Evolutionary conservation across 2,888 invertebrate species (phyloP).

Genomic region (Branchellion lobata): DNA sequence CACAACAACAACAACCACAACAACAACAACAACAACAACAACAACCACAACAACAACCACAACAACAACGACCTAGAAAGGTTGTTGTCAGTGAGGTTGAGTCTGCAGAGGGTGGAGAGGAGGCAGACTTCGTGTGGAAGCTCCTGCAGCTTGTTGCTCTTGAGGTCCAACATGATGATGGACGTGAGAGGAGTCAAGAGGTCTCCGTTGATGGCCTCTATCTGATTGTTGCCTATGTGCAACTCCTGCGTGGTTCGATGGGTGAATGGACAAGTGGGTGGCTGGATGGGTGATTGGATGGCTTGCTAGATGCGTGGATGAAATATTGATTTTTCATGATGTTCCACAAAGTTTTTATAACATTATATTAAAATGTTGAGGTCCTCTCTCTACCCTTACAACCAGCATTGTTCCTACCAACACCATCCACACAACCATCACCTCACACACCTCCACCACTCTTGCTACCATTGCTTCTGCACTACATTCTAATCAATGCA

Average conservation of each 20-base stretch:
- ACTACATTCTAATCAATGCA: no score
- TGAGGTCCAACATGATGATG: constrained; percentile 69
- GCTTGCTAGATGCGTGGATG: no score
- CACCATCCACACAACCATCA: not conserved
- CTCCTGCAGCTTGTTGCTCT: constrained; percentile 76
- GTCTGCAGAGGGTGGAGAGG: constrained; percentile 74
- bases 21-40: not conserved
- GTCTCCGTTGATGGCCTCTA: constrained; percentile 72
- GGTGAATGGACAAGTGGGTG: not conserved
- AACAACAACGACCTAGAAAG: constrained; percentile 63
- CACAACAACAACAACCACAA: not conserved
- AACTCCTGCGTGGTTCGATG: constrained; percentile 67
- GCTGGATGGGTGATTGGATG: no score
- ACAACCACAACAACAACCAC: no score
- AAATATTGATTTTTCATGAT: not conserved
- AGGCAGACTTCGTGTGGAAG: constrained; percentile 78
- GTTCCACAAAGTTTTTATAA: no score
- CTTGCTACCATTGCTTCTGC: no score
- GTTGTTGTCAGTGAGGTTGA: constrained; percentile 82
- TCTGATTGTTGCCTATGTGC: constrained; percentile 79
- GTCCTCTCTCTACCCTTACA: not conserved
- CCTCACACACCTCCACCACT: not conserved
- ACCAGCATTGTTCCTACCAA: not conserved
- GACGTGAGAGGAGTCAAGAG: constrained; percentile 56
- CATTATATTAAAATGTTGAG: no score